Base-by-base conservation (phyloP, 2,113 vertebrate species). In the Oncorhynchus clarkii region DNA sequence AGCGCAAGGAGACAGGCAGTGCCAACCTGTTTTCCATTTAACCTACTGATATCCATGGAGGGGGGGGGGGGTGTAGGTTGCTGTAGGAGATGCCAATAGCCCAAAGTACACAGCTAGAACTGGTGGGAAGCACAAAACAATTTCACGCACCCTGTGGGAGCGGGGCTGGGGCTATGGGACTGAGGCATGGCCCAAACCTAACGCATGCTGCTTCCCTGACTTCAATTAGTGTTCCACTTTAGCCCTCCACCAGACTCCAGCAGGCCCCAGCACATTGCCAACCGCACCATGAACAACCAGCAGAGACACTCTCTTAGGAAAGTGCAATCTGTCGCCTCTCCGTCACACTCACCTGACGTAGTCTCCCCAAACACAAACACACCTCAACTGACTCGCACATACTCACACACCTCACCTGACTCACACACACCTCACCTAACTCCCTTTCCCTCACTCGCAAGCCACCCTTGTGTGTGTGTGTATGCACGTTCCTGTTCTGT, bases 101-200 rank as follows among this genome's bases (percentile, higher is more conserved):
- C 51, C 68, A 66, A 72, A 26, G 34, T 5, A 62, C 66, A 45
- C 59, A 48, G 48, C 24, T 66, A 51, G 45, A 20, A 79, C 49
- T 48, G 57, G 49, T 78, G 49, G 73, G 76, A 73, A 18, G 74
- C 73, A 71, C 80, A 79, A 82, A 85, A 87, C 85, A 83, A 84
- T 85, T 87, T 87, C 82, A 83, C 71, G 72, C 82, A 48, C 79
- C 82, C 78, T 77, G 75, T 79, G 82, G 78, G 80, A 82, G 76
- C 74, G 22, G 24, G 60, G 67, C 70, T 39, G 72, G 49, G 70
- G 64, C 39, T 2, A 18, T 74, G 27, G 74, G 71, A 62, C 69
- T 29, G 75, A 80, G 78, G 31, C 65, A 57, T 29, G 69, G 29
- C 29, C 75, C 64, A 39, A 8, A 22, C 59, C n/a, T 62, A 51